Percentiles rank a stretch among this genome's conserved stretches.
These are phyloP conservation scores for Pelvicachromis taeniatus DNA, from an alignment of 2,113 vertebrate genomes.

Conservation along the genomic window DNA sequence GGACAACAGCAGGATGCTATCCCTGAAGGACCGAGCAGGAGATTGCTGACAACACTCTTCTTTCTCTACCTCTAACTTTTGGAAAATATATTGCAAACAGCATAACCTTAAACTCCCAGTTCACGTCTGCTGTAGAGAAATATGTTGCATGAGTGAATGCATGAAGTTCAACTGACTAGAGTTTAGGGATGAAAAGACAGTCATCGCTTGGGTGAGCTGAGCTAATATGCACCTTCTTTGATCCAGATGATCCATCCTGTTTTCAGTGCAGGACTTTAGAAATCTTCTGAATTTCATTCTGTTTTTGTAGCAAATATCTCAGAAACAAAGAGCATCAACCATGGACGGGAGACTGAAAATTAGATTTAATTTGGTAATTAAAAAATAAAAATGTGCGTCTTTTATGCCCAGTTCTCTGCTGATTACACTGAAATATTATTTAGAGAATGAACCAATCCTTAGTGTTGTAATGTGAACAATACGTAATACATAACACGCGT, in stretches of 20 bases:
- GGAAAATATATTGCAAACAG: not conserved
- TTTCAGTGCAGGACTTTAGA: not conserved
- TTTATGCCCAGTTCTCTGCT: not conserved
- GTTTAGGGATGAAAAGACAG: constrained; percentile 4
- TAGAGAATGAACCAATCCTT: not conserved
- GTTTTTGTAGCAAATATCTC: not conserved
- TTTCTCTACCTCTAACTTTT: constrained; percentile 25
- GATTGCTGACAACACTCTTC: constrained; percentile 32
- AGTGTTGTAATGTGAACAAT: not conserved
- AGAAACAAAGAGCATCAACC: not conserved
- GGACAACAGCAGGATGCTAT: not conserved
- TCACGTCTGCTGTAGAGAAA: not conserved
- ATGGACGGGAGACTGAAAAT: not conserved
- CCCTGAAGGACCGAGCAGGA: not conserved
- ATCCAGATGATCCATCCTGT: not conserved
- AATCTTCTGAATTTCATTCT: not conserved
- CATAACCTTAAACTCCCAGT: constrained; percentile 3
- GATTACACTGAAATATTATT: not conserved
- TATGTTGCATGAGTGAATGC: constrained; percentile 11
- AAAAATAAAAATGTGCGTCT: not conserved
- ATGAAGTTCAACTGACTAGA: not conserved
- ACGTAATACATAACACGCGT: not conserved
- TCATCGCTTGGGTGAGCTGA: not conserved
- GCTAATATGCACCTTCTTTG: constrained; percentile 8
- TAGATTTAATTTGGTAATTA: not conserved